Conservation (phyloP, 2,113 vertebrate genomes). For the Rhea americana region DNA sequence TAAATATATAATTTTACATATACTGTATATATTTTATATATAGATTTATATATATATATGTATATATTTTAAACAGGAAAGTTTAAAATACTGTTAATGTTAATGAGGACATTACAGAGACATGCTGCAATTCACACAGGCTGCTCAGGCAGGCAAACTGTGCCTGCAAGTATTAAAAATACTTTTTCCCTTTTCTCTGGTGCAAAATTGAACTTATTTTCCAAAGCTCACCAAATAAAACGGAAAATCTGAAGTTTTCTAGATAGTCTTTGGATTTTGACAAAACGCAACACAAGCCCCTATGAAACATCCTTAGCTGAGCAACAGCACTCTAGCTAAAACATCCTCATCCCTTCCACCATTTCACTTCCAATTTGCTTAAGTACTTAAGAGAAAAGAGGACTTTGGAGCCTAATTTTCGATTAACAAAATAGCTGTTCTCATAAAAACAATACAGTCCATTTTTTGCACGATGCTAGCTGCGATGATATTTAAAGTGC, state of each 20-base stretch:
- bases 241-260: accelerated
- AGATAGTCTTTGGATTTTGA: background rate
- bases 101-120: background rate
- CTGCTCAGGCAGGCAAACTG: background rate
- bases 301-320: background rate
- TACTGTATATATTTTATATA: background rate
- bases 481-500: background rate
- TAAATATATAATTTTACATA: background rate
- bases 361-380: background rate
- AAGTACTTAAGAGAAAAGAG: background rate
- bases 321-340: background rate
- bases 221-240: background rate
- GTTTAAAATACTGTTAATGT: no score
- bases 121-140: background rate
- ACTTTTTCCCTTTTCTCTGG: background rate
- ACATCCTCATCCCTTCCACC: background rate
- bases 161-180: background rate
- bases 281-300: background rate
- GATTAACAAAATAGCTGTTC: background rate
- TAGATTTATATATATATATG: background rate
- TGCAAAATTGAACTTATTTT: background rate
- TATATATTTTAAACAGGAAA: background rate
- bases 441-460: background rate
- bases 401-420: background rate
- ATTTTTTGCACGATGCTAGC: background rate